Base-by-base conservation (phyloP, 2,113 vertebrate species). In the Anoplopoma fimbria region DNA sequence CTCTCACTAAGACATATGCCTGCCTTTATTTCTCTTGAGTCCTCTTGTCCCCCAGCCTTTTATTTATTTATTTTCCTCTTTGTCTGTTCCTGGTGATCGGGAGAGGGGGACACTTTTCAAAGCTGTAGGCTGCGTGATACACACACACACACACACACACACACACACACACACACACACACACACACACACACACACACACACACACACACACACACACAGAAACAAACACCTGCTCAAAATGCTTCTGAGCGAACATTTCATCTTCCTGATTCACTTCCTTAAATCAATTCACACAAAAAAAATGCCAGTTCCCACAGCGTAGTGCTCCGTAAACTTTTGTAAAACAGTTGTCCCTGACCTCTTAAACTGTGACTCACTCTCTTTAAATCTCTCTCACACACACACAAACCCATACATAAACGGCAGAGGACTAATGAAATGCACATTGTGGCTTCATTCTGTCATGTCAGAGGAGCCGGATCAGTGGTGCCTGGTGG, bases 1-100 rank as follows among this genome's bases (percentile, higher is more conserved):
- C 62, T 68, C 27, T 60, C 25, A 68, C 71, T 10, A n/a, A 76
- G 63, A 61, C 67, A 58, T 68, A 33, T 19, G 42, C 65, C 55
- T 1, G 3, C 62, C 51, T 90, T 81, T 70, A 74, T 86, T 81
- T 86, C 74, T 84, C 83, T 10, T 27, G 71, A 62, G 81, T 71
- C 19, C 31, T 63, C 70, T 84, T 80, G 27, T 65, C 67, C 47
- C 45, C n/a, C 8, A 36, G 65, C n/a, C 53, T 79, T 73, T 65
- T 25, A 27, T 83, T 60, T 33, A 5, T 63, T 25, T 40, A 15
- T 61, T 27, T 45, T 47, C 5, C 23, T 72, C 38, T 58, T 69
- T 67, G 25, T 45, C 38, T 76, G 7, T 42, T 47, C n/a, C 17
- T 9, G 51, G 31, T 74, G 79, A 38, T 38, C 27, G 15, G 23